Percentiles rank a stretch among this genome's conserved stretches.
Evolutionary conservation across 2,888 invertebrate species (phyloP).

Genomic region (Xanthostigma xanthostigma): DNA sequence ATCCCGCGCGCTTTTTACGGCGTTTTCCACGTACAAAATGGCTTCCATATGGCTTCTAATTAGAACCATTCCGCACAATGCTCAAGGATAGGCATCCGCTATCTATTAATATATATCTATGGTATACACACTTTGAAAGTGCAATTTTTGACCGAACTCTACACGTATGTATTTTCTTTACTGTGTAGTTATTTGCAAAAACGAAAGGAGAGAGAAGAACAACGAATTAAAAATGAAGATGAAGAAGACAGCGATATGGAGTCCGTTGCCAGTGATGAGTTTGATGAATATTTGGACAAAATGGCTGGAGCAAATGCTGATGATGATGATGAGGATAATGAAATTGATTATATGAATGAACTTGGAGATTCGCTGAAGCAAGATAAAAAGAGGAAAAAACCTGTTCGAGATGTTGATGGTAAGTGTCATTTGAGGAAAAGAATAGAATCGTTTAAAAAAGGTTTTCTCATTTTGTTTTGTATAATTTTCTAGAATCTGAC

Average conservation of each 20-base stretch:
- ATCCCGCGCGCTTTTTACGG: too few relatives aligned
- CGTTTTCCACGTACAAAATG: too few relatives aligned
- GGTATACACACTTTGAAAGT: too few relatives aligned
- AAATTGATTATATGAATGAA: slow-evolving; percentile 53
- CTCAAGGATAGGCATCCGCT: too few relatives aligned
- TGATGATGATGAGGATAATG: slow-evolving; percentile 36
- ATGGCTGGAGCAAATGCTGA: slow-evolving; percentile 27
- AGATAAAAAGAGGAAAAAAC: slow-evolving; percentile 1
- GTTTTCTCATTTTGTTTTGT: not conserved
- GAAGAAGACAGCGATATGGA: slow-evolving; percentile 48
- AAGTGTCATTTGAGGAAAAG: slow-evolving; percentile 8
- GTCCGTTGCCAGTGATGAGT: slow-evolving; percentile 65
- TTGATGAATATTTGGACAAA: slow-evolving; percentile 49
- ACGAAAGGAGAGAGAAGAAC: slow-evolving; percentile 26
- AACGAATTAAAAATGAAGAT: slow-evolving; percentile 32
- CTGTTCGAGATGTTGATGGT: slow-evolving; percentile 14
- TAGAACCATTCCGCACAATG: too few relatives aligned
- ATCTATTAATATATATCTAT: too few relatives aligned
- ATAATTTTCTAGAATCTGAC: slow-evolving; percentile 11
- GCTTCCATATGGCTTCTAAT: too few relatives aligned
- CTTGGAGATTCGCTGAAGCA: slow-evolving; percentile 33
- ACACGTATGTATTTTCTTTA: slow-evolving; percentile 18
- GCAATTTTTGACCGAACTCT: too few relatives aligned
- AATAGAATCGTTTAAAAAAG: not conserved
- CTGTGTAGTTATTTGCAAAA: slow-evolving; percentile 40